Evolutionary conservation across 2,113 vertebrate species (phyloP), one percentile per base, ranked within the genome.

Genomic region (Pagrus major): DNA sequence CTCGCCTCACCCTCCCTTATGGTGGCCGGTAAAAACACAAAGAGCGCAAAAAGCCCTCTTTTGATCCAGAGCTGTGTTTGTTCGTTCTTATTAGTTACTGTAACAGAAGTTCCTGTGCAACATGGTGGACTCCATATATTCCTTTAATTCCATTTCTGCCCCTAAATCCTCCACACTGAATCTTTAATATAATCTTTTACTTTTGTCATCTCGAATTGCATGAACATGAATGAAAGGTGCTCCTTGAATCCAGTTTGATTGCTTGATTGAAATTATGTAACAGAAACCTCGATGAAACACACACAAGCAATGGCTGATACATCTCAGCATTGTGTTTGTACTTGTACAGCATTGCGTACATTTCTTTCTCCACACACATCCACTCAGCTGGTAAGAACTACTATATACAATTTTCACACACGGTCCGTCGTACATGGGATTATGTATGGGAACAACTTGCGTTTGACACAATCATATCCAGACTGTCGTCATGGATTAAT

Each of bases 401-500:
- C 21, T 42, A 15, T 18, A 37, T 29, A 80, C 29, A 23, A 42
- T 63, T 78, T 64, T 76, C 59, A 73, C 66, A 74, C 58, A 21
- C 31, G 61, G 61, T 51, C 68, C 35, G 3, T 58, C 70, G 11
- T 33, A 49, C 63, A 47, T 15, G 16, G 39, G 81, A 86, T 80
- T 78, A 82, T 20, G 58, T 46, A 56, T 3, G 66, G 46, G 27
- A 71, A 81, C 44, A 86, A 58, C 31, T n/a, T 5, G 14, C 27
- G 3, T 63, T 63, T 79, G 54, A 79, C 80, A 71, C 64, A 66
- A 23, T 71, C 59, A 56, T 61, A 75, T 71, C 31, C 61, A 66
- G 29, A 73, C 51, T 46, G 44, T 27, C 46, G 59, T 79, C 68
- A 71, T n/a, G 33, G 61, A 39, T 76, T 87, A 88, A 88, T 82